Evolutionary conservation across 1,140 invertebrate genomes (phyloP).

Genomic region (Euwallacea fornicatus): DNA sequence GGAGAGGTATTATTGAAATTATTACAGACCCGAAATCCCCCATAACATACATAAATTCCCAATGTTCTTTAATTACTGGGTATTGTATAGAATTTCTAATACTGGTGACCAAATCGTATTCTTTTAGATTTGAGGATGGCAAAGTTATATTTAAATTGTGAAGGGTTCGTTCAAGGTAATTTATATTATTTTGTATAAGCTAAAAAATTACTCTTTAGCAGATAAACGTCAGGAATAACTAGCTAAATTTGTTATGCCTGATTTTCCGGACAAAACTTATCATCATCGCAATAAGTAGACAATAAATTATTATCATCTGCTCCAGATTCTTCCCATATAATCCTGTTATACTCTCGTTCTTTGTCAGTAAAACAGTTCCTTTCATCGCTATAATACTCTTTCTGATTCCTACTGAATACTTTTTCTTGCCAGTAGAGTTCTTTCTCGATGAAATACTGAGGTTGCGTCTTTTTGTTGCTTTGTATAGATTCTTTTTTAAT

Average conservation of each 20-base stretch:
- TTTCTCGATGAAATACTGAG: slow-evolving; percentile 30
- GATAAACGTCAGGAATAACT: neutral
- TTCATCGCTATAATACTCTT: slow-evolving; percentile 42
- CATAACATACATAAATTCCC: slow-evolving; percentile 45
- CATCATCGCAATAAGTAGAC: slow-evolving; percentile 44
- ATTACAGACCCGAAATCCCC: slow-evolving; percentile 47
- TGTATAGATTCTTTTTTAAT: slow-evolving; percentile 34
- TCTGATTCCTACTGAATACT: slow-evolving; percentile 45
- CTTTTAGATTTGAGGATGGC: neutral
- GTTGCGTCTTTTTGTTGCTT: slow-evolving; percentile 20
- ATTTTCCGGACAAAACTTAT: slow-evolving; percentile 38
- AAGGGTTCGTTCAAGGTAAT: slow-evolving; percentile 23
- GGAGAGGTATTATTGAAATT: neutral
- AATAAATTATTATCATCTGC: slow-evolving; percentile 33
- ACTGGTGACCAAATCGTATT: slow-evolving; percentile 33
- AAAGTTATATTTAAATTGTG: slow-evolving; percentile 7
- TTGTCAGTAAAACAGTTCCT: slow-evolving; percentile 47
- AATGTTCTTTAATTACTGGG: neutral
- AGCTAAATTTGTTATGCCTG: slow-evolving; percentile 19
- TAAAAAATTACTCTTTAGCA: neutral
- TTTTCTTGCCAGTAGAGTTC: slow-evolving; percentile 49
- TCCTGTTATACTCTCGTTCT: slow-evolving; percentile 45
- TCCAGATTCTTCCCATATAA: slow-evolving; percentile 32
- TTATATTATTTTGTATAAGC: slow-evolving; percentile 6
- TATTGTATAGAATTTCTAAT: slow-evolving; percentile 30